Evolutionary conservation across 2,888 invertebrate genomes (phyloP).

Genomic region (Eristalis arbustorum): DNA sequence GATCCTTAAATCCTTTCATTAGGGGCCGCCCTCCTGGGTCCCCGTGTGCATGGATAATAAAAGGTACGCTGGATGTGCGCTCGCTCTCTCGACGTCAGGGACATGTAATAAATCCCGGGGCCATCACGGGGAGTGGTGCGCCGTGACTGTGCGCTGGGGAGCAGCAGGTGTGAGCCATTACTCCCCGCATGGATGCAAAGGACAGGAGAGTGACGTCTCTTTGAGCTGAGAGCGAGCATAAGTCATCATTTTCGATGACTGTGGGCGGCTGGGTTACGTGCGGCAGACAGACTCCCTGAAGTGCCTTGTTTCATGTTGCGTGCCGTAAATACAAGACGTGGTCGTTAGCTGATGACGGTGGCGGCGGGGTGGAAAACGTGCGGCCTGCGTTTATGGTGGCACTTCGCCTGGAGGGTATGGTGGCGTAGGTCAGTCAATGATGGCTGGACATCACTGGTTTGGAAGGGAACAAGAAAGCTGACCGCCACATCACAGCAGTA

Average conservation of each 20-base stretch:
- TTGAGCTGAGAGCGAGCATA: background rate
- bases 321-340: background rate
- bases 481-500: too few relatives aligned
- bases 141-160: slow-evolving; percentile 1
- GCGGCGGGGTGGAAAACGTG: background rate
- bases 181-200: background rate
- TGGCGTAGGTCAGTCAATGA: too few relatives aligned
- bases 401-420: background rate
- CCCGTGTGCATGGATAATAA: background rate
- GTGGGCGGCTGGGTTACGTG: background rate
- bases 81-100: slow-evolving; percentile 6
- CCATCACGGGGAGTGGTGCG: background rate
- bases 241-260: background rate
- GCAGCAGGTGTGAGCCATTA: background rate
- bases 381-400: background rate
- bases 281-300: background rate
- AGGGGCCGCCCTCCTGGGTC: background rate
- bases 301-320: background rate
- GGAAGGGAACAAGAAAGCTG: too few relatives aligned
- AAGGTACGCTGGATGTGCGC: slow-evolving; percentile 3
- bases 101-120: slow-evolving; percentile 13
- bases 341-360: background rate
- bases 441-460: too few relatives aligned
- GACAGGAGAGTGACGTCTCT: background rate
- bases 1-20: slow-evolving; percentile 15